These are phyloP conservation scores for Colletes collaris DNA, from an alignment of 2,888 invertebrate genomes.

Conservation along the genomic window DNA sequence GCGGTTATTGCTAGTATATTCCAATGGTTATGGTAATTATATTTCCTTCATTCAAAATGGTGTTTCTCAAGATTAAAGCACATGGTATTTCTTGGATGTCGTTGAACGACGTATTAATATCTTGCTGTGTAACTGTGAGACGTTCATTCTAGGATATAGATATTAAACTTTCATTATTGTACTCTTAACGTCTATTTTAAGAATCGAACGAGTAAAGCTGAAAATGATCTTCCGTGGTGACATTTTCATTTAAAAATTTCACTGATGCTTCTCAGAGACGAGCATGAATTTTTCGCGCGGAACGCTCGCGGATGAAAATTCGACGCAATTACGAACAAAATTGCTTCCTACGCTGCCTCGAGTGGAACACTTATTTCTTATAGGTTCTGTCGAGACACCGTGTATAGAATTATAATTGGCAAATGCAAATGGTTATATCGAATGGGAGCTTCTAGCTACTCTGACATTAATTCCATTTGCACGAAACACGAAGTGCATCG, in stretches of 20 bases:
- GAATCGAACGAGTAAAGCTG: too few relatives aligned
- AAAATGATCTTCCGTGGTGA: too few relatives aligned
- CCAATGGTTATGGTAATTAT: not conserved
- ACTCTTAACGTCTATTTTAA: too few relatives aligned
- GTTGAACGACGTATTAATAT: too few relatives aligned
- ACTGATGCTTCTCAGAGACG: not conserved
- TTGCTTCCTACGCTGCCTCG: not conserved
- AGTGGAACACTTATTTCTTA: slow-evolving; percentile 31
- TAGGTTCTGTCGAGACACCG: slow-evolving; percentile 4
- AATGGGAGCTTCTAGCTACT: slow-evolving; percentile 41
- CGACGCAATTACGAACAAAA: slow-evolving; percentile 27
- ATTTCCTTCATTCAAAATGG: not conserved
- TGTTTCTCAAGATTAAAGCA: not conserved
- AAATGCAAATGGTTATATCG: slow-evolving; percentile 64
- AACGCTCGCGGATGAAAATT: not conserved
- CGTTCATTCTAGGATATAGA: not conserved
- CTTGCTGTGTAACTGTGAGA: not conserved
- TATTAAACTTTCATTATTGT: too few relatives aligned
- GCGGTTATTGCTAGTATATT: slow-evolving; percentile 11
- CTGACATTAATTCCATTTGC: slow-evolving; percentile 68
- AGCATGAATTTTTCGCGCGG: slow-evolving; percentile 1
- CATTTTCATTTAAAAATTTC: not conserved
- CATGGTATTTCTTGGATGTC: too few relatives aligned
- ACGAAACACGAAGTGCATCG: slow-evolving; percentile 67
- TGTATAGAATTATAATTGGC: slow-evolving; percentile 56